Evolutionary conservation across 1,140 invertebrate species (phyloP), one percentile per base, ranked within the genome.

Genomic region (Ctenoplectra terminalis): DNA sequence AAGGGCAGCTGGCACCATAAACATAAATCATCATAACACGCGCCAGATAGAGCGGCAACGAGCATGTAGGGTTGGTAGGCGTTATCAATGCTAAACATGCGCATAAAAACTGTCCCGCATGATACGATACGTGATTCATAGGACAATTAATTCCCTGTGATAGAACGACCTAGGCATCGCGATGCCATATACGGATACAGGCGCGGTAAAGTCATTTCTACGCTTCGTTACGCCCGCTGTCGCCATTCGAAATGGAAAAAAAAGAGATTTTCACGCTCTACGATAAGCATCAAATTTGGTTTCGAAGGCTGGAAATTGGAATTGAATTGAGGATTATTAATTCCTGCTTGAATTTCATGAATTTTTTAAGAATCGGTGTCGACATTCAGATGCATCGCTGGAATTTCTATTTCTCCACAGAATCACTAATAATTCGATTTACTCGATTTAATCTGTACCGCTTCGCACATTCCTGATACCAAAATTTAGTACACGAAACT

Each of bases 41-140:
- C 48, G 77, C 43, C 52, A 86, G 85, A 86, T 86, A 86, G 79
- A 80, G 46, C 46, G 37, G 63, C 50, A 67, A 79, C 82, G 76
- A 64, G 23, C 37, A 43, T 46, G 76, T 73, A 76, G 78, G 20
- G 58, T 58, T 31, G 46, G 60, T 56, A 70, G 84, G 82, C 88
- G 90, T 91, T 92, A 92, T 93, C 92, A 91, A 91, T 92, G 91
- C 90, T 92, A 90, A 92, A 91, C 89, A 92, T 87, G 90, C 88
- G 40, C 80, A 78, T 90, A 93, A 92, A 92, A 92, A 91, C 87
- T 86, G 82, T 76, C 83, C 58, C 48, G 84, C 67, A 17, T 79
- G 85, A 86, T 86, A 86, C 79, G 91, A 87, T 85, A 79, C 88
- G 88, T 93, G 91, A 93, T 93, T 93, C 91, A 93, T 93, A 89